These are phyloP conservation scores for Trachelus iudaicus DNA, from an alignment of 2,888 invertebrate genomes.

Conservation along the genomic window DNA sequence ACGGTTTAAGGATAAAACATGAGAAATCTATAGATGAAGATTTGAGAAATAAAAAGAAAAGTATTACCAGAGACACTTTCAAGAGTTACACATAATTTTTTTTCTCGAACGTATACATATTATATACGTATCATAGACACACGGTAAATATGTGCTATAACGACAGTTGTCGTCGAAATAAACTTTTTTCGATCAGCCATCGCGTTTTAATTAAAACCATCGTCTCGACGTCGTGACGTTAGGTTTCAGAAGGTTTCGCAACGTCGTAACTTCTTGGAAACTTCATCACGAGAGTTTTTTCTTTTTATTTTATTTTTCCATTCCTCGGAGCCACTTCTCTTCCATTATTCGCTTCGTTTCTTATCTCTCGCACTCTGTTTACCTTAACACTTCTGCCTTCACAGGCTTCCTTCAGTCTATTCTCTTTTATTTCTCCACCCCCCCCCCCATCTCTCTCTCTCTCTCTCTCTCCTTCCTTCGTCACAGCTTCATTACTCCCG, in stretches of 20 bases:
- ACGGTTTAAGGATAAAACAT: background rate
- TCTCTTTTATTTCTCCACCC: background rate
- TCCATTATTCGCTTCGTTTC: background rate
- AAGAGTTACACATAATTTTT: conserved; percentile 33
- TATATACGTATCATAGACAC: conserved; percentile 25
- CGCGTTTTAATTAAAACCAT: conserved; percentile 14
- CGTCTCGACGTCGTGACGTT: background rate
- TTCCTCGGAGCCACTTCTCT: background rate
- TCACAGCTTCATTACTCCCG: conserved; percentile 33
- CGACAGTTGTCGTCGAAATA: conserved; percentile 53
- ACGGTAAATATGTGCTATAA: conserved; percentile 47
- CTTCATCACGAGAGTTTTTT: conserved; percentile 13
- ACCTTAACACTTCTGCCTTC: background rate
- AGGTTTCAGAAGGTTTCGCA: background rate
- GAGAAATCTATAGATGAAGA: conserved; percentile 4
- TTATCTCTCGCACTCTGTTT: conserved; percentile 11
- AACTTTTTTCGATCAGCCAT: conserved; percentile 50
- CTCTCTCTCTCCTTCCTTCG: conserved; percentile 15
- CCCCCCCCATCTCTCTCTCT: background rate
- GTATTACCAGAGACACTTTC: conserved; percentile 29
- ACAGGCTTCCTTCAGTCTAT: background rate
- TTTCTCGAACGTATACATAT: conserved; percentile 42
- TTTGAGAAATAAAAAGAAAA: conserved; percentile 13
- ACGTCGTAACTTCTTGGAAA: background rate
- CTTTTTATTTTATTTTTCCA: conserved; percentile 10